Evolutionary conservation across 2,888 invertebrate genomes (phyloP), one percentile per base, ranked within the genome.

Genomic region (Platycheirus albimanus): DNA sequence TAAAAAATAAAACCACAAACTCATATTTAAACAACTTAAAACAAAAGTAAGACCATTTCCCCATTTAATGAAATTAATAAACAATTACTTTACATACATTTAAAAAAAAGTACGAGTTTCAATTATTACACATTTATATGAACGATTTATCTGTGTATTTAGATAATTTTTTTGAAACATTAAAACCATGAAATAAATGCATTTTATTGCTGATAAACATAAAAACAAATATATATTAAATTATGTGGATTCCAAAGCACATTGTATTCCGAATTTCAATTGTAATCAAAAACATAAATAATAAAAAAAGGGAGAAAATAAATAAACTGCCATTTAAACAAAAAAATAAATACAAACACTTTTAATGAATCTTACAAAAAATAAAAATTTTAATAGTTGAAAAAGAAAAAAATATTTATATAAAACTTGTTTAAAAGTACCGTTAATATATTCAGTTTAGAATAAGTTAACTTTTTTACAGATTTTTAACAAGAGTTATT

Each of bases 191-290:
- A 85, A 86, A 36, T 43, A 77, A 58, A 61, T 84, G 77, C 86
- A 87, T 87, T 38, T 76, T 86, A 87, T 85, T 88, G 88, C 87
- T 86, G 85, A 87, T 86, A 88, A 86, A 85, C 20, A 28, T 11
- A 74, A 66, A 49, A 17, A 80, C 17, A 76, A 28, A 81, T 66
- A 58, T 66, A 70, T 6, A 43, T 47, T 79, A 66, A 83, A 15
- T 24, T 61, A 24, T 13, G 49, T 70, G 61, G 24, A 67, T 0
- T 6, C 17, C 19, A 41, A 45, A 49, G 49, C 28, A 58, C 49
- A 61, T 69, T 49, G 38, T 77, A 78, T 83, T 78, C 72, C 76
- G 81, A 85, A 85, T 83, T 83, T 85, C 64, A 49, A 83, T 67
- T 76, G 66, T 77, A 78, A 83, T 74, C 77, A 76, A 70, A 80